These are phyloP conservation scores for Lateolabrax maculatus DNA, from an alignment of 2,797 vertebrate genomes.

Conservation along the genomic window DNA sequence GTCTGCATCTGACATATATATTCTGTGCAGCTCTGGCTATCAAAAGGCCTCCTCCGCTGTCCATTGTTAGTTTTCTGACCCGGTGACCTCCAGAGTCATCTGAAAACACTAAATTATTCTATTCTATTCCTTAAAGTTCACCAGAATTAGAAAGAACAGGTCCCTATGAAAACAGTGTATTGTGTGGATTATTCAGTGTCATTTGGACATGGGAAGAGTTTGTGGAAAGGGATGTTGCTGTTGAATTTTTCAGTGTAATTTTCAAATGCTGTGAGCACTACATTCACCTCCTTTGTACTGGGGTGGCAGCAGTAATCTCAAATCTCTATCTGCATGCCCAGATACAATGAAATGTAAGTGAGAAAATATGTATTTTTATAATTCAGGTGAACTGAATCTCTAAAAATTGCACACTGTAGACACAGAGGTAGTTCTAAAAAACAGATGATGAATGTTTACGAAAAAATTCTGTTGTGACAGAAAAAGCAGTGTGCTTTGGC, in stretches of 20 bases:
- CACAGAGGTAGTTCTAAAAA: background rate
- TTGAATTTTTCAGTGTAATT: conserved; percentile 9
- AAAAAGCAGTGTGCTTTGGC: conserved; percentile 9
- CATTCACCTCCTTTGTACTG: background rate
- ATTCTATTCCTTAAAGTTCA: background rate
- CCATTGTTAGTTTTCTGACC: conserved; percentile 16
- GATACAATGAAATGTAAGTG: background rate
- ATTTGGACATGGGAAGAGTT: conserved; percentile 9
- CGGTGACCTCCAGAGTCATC: conserved; percentile 10
- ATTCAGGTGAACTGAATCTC: background rate
- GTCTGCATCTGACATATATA: conserved; percentile 9
- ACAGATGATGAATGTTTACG: conserved; percentile 1
- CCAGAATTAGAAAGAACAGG: background rate
- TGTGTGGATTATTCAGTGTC: background rate
- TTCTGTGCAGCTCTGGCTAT: conserved; percentile 14
- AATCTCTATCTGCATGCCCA: conserved; percentile 7
- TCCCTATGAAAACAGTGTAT: background rate
- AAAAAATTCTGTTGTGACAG: conserved; percentile 1
- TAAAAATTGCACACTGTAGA: background rate
- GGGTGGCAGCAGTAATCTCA: background rate
- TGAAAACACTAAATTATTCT: background rate
- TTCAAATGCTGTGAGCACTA: background rate
- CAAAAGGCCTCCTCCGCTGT: background rate
- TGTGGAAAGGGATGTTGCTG: background rate
- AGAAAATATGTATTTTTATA: conserved; percentile 7